These are phyloP conservation scores for Archilochus colubris DNA, from an alignment of 2,113 vertebrate genomes.

Conservation along the genomic window DNA sequence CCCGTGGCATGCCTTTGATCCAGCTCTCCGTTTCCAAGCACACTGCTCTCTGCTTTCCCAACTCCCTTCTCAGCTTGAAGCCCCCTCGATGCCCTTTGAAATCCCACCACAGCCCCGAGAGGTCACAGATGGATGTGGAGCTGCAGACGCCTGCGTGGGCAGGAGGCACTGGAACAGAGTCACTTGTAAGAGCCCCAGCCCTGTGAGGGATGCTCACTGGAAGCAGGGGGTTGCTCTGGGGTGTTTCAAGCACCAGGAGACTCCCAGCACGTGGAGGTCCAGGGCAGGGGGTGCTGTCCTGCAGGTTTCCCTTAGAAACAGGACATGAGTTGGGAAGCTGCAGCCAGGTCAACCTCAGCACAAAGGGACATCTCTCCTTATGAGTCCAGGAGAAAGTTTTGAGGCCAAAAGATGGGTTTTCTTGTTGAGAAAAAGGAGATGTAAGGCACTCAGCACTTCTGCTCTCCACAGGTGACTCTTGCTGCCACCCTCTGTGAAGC, in stretches of 20 bases:
- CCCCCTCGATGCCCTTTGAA: background rate
- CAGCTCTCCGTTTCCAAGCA: background rate
- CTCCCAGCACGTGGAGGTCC: background rate
- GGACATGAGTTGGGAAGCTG: background rate
- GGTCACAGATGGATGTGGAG: background rate
- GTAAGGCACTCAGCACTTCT: background rate
- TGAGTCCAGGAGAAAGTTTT: background rate
- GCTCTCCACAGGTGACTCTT: background rate
- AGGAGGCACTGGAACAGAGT: background rate
- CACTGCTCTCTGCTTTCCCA: background rate
- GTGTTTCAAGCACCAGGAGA: background rate
- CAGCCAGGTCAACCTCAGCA: background rate
- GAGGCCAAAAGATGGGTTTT: background rate
- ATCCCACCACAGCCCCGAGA: background rate
- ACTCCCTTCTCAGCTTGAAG: background rate
- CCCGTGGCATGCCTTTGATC: background rate
- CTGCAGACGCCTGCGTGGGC: background rate
- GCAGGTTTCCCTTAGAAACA: background rate
- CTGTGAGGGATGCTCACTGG: accelerated
- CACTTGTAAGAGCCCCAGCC: accelerated
- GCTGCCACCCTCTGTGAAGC: background rate
- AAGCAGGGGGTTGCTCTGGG: background rate
- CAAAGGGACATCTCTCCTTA: background rate
- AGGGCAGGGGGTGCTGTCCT: background rate
- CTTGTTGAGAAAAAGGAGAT: background rate